Conservation (phyloP, 1,140 invertebrate genomes). For the Dinothrombium tinctorium region DNA sequence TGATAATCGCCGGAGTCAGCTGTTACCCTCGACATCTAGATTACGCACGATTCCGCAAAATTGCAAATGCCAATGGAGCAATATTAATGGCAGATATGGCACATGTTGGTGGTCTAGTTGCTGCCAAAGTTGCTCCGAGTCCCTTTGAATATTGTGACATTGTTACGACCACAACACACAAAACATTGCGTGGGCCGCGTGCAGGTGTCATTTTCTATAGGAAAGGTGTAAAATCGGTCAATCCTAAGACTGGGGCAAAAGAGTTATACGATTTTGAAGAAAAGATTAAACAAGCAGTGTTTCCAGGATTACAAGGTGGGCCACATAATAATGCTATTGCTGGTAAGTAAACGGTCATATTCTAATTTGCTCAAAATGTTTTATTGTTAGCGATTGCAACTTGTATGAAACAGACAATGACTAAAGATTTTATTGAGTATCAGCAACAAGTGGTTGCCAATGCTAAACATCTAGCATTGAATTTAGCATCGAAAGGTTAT, state of each 20-base stretch:
- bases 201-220: slow-evolving; percentile 33
- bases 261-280: slow-evolving; percentile 35
- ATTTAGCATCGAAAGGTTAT: slow-evolving; percentile 22
- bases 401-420: slow-evolving; percentile 29
- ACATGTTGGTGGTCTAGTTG: slow-evolving; percentile 38
- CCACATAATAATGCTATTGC: slow-evolving; percentile 43
- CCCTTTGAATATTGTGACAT: slow-evolving; percentile 38
- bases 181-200: slow-evolving; percentile 33
- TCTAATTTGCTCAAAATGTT: neutral
- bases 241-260: slow-evolving; percentile 30
- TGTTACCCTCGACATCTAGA: slow-evolving; percentile 40
- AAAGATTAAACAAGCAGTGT: slow-evolving; percentile 38
- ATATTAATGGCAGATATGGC: slow-evolving; percentile 41
- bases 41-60: slow-evolving; percentile 35
- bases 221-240: slow-evolving; percentile 24
- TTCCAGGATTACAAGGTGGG: slow-evolving; percentile 44
- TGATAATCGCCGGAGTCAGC: slow-evolving; percentile 64
- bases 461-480: slow-evolving; percentile 24
- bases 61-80: slow-evolving; percentile 34
- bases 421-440: slow-evolving; percentile 30
- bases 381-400: slow-evolving; percentile 27
- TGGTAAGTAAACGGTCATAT: slow-evolving; percentile 16
- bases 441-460: slow-evolving; percentile 29
- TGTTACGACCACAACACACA: slow-evolving; percentile 38
- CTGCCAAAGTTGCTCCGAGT: slow-evolving; percentile 30